Evolutionary conservation across 2,797 vertebrate genomes (phyloP).

Genomic region (Gouania willdenowi): DNA sequence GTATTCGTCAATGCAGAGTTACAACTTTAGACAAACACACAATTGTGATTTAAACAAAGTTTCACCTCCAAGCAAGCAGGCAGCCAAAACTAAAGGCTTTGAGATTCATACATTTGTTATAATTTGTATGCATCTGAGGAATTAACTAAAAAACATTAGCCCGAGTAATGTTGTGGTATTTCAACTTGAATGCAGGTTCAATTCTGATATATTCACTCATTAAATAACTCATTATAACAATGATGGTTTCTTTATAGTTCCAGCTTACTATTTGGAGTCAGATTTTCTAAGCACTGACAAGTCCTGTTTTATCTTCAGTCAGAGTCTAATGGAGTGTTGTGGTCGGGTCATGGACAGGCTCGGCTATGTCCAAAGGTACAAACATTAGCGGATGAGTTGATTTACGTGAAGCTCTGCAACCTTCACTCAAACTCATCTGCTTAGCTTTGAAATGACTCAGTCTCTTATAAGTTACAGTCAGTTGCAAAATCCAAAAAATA

Average conservation of each 20-base stretch:
- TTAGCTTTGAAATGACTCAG: conserved; percentile 37
- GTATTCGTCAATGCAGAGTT: too few relatives aligned
- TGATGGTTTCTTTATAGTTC: not conserved
- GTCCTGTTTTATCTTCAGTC: conserved; percentile 62
- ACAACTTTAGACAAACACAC: too few relatives aligned
- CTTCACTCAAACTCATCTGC: conserved; percentile 60
- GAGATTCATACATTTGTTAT: too few relatives aligned
- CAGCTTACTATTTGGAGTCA: not conserved
- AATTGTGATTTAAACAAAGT: too few relatives aligned
- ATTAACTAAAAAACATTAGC: too few relatives aligned
- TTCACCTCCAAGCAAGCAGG: too few relatives aligned
- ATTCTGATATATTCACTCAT: too few relatives aligned
- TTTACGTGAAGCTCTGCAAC: conserved; percentile 40
- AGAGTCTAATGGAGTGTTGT: conserved; percentile 62
- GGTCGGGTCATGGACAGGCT: conserved; percentile 57
- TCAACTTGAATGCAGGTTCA: too few relatives aligned
- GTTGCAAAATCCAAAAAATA: conserved; percentile 42
- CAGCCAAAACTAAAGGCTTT: too few relatives aligned
- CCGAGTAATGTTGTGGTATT: too few relatives aligned
- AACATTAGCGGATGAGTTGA: conserved; percentile 55
- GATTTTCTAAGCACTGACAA: conserved; percentile 33
- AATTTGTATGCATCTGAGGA: too few relatives aligned
- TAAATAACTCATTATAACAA: too few relatives aligned
- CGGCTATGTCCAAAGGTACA: conserved; percentile 68
- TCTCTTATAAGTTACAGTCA: conserved; percentile 15